Evolutionary conservation across 92 coral and sea anemone species (phyloP), one percentile per base, ranked within the genome.

Genomic region (Galaxea fascicularis): DNA sequence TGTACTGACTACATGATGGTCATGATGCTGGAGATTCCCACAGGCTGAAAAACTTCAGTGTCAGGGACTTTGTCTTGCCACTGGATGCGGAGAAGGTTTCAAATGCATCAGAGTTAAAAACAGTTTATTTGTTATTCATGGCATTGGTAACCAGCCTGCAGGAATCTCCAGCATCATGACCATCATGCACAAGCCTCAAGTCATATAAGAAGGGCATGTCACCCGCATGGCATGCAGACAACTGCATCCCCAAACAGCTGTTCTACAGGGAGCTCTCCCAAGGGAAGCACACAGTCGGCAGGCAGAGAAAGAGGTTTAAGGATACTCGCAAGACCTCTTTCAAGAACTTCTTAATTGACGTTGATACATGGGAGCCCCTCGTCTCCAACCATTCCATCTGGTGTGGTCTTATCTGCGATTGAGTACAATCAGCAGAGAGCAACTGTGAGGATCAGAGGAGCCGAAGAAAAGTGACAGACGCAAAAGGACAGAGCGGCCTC

Each of bases 1-100:
- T 13, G 87, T 78, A 30, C 77, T 83, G 49, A 78, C 82, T 74
- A 83, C 80, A 14, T 89, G 60, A 18, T 90, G 68, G 58, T 91
- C 67, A 41, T 89, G 77, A 45, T 85, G 71, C 25, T 75, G 80
- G 35, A 62, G n/a, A n/a, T n/a, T n/a, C n/a, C n/a, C 83, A 4
- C 80, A 88, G 91, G 67, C 87, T 49, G 54, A n/a, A n/a, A n/a
- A n/a, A n/a, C n/a, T n/a, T n/a, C n/a, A n/a, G n/a, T n/a, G n/a
- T n/a, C n/a, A n/a, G n/a, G n/a, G n/a, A n/a, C n/a, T n/a, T n/a
- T n/a, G n/a, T n/a, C n/a, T n/a, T n/a, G n/a, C n/a, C n/a, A n/a
- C n/a, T n/a, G n/a, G n/a, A n/a, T n/a, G n/a, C n/a, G n/a, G n/a
- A n/a, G n/a, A n/a, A n/a, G 58, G 66, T 17, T 27, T 66, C 15